Percentiles rank a stretch among this genome's conserved stretches.
Evolutionary conservation across 1,140 invertebrate species (phyloP).

Genomic region (Neodiprion lecontei): DNA sequence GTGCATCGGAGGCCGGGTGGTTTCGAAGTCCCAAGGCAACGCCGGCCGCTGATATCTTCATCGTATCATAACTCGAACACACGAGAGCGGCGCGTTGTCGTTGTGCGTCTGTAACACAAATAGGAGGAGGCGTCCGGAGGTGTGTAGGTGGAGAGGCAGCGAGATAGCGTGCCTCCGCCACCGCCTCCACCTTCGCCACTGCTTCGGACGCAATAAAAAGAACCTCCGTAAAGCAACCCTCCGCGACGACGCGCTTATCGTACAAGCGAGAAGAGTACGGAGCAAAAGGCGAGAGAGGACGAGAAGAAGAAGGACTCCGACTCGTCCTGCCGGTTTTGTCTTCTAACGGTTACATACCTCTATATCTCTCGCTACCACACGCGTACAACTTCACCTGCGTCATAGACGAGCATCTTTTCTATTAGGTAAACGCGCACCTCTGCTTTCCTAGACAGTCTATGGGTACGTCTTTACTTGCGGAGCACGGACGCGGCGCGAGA

Average conservation of each 20-base stretch:
- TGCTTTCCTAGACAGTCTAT: too few species aligned
- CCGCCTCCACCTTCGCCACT: neutral
- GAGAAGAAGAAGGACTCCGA: too few species aligned
- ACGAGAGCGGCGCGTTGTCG: neutral
- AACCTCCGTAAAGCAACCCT: neutral
- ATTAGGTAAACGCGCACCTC: too few species aligned
- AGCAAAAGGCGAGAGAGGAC: neutral
- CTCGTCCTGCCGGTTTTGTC: slow-evolving; percentile 4
- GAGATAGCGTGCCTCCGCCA: neutral
- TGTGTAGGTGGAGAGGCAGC: neutral
- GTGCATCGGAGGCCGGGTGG: slow-evolving; percentile 16
- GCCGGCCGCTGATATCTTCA: neutral
- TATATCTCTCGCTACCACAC: too few species aligned
- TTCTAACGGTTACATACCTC: neutral
- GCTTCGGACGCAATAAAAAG: neutral
- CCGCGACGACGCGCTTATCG: neutral
- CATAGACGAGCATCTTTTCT: too few species aligned
- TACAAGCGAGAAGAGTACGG: neutral
- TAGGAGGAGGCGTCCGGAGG: neutral
- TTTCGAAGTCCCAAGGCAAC: neutral
- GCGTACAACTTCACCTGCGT: neutral
- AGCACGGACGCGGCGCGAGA: too few species aligned
- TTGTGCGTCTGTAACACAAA: neutral
- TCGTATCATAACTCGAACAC: neutral
- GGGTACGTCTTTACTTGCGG: too few species aligned